Evolutionary conservation across 64 coral and sea anemone genomes (phyloP).

Genomic region (Stylophora pistillata): DNA sequence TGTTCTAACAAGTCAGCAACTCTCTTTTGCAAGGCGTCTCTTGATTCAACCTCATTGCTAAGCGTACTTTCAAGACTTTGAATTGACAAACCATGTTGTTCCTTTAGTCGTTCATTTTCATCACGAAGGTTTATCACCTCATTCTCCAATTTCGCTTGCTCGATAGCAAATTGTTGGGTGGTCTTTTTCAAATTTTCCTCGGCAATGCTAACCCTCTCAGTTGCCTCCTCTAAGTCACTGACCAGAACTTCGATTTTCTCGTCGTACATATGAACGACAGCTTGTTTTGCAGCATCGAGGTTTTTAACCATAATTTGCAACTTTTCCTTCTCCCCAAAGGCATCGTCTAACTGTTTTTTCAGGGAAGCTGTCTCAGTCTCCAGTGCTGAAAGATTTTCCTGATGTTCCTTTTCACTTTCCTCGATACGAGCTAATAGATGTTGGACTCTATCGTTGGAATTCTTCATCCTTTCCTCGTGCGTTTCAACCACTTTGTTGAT

Average conservation of each 20-base stretch:
- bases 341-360: constrained; percentile 55
- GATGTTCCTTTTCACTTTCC: constrained; percentile 47
- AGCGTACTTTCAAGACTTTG: constrained; percentile 7
- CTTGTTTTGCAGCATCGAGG: constrained; percentile 82
- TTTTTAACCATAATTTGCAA: constrained; percentile 74
- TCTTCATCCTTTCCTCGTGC: constrained; percentile 30
- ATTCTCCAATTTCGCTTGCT: constrained; percentile 41
- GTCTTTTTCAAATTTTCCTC: constrained; percentile 42
- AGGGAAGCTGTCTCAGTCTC: constrained; percentile 56
- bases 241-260: constrained; percentile 76
- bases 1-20: constrained; percentile 47
- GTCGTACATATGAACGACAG: constrained; percentile 84
- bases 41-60: not conserved
- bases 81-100: constrained; percentile 6
- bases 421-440: constrained; percentile 13
- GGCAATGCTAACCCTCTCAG: constrained; percentile 39
- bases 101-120: constrained; percentile 1
- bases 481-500: constrained; percentile 4
- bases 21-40: not conserved
- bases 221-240: constrained; percentile 67
- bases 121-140: constrained; percentile 36
- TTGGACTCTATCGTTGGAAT: constrained; percentile 15
- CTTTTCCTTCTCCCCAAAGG: constrained; percentile 46
- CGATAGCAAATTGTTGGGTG: constrained; percentile 1
- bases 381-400: constrained; percentile 20